phyloP scores from a whole-genome alignment of 2,888 invertebrate genomes.

The Camptogramma bilineatum region DNA sequence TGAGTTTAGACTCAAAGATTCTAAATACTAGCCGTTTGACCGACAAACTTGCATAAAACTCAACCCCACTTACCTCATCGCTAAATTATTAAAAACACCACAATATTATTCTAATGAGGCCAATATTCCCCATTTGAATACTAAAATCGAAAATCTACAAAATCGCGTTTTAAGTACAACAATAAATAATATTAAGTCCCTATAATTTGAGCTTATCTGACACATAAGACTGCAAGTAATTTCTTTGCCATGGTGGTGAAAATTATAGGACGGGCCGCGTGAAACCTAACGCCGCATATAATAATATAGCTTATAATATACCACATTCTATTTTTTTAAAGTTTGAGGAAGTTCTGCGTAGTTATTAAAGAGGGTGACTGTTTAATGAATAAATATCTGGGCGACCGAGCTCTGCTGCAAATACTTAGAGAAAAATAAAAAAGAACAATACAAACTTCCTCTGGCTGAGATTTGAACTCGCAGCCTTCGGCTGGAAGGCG shows the following conservation, averaged over 20 bases:
- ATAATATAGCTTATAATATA: neutral
- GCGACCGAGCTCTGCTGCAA: too few species aligned
- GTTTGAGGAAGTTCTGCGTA: neutral
- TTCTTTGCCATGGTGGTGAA: slow-evolving; percentile 27
- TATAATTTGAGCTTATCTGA: slow-evolving; percentile 52
- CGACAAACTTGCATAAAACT: too few species aligned
- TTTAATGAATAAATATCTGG: too few species aligned
- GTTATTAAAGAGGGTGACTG: too few species aligned
- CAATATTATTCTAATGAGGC: neutral
- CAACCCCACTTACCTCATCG: neutral
- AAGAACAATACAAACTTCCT: too few species aligned
- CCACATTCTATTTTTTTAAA: neutral
- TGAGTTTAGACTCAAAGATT: too few species aligned
- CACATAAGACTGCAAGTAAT: slow-evolving; percentile 22
- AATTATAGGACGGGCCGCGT: slow-evolving; percentile 35
- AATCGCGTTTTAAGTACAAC: slow-evolving; percentile 37
- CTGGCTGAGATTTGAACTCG: too few species aligned
- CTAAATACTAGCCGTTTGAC: too few species aligned
- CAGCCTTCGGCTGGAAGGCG: too few species aligned
- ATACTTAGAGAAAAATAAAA: too few species aligned
- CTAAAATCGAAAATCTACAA: slow-evolving; percentile 44
- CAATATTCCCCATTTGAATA: slow-evolving; percentile 3
- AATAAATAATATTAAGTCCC: slow-evolving; percentile 48
- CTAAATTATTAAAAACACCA: neutral
- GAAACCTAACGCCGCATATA: slow-evolving; percentile 43